Percentiles rank a stretch among this genome's conserved stretches.
Conservation (phyloP, 2,797 vertebrate species). For the Strix occidentalis region DNA sequence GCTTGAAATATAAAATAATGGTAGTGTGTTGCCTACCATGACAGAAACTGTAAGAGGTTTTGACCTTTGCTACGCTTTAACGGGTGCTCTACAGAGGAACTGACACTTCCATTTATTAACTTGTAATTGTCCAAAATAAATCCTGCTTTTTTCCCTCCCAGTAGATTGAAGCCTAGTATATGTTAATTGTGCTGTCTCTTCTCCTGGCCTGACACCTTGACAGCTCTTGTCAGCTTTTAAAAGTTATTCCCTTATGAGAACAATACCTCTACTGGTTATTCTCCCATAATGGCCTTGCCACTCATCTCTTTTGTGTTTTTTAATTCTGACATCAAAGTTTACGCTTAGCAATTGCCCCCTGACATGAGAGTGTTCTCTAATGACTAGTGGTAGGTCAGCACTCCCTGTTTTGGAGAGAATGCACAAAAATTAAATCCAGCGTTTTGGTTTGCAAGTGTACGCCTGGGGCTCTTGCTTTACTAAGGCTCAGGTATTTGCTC, state of each 20-base stretch:
- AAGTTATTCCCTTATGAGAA: constrained; percentile 27
- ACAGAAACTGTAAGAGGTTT: constrained; percentile 38
- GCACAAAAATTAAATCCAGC: not conserved
- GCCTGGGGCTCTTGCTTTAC: not conserved
- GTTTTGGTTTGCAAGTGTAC: not conserved
- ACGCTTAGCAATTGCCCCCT: fast-evolving
- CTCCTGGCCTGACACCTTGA: constrained; percentile 55
- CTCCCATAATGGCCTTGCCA: constrained; percentile 10
- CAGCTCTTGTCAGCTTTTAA: constrained; percentile 58
- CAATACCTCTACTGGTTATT: not conserved
- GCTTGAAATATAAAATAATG: constrained; percentile 61
- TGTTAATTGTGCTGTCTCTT: constrained; percentile 59
- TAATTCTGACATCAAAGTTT: constrained; percentile 27
- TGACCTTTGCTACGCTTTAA: constrained; percentile 61
- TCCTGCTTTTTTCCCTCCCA: not conserved
- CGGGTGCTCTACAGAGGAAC: constrained; percentile 23
- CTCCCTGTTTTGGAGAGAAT: not conserved
- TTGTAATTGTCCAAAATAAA: constrained; percentile 69
- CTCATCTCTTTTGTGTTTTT: not conserved
- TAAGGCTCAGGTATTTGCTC: constrained; percentile 12
- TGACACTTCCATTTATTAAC: constrained; percentile 57
- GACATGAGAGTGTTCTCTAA: not conserved
- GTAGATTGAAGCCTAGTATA: constrained; percentile 39
- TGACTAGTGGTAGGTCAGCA: not conserved
- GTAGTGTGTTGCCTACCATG: constrained; percentile 30